Conservation (phyloP, 2,113 vertebrate genomes). For the Campylomormyrus tamandua region DNA sequence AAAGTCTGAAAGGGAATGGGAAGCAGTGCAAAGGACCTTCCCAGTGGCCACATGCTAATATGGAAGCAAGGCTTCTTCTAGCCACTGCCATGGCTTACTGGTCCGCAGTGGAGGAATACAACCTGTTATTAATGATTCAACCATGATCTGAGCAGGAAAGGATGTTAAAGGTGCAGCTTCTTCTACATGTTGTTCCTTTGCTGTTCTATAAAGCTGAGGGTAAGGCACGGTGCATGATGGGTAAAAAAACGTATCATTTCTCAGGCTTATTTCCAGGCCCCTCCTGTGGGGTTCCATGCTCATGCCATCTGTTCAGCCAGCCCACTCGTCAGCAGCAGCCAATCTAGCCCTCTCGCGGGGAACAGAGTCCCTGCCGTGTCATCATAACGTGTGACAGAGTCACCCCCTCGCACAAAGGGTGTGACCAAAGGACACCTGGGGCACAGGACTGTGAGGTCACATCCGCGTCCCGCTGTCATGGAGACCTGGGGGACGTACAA, state of each 20-base stretch:
- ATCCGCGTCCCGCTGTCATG: neutral
- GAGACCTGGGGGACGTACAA: neutral
- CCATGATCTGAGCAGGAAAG: neutral
- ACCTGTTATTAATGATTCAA: neutral
- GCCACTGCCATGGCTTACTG: neutral
- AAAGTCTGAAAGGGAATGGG: neutral
- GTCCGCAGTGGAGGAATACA: neutral
- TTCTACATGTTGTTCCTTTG: neutral
- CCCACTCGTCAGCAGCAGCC: slow-evolving; percentile 7
- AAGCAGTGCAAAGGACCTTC: neutral
- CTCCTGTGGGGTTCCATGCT: neutral
- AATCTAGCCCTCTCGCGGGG: neutral
- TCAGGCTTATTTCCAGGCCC: neutral
- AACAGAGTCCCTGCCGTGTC: neutral
- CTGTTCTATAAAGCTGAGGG: neutral
- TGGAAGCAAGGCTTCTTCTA: neutral
- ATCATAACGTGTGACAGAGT: neutral
- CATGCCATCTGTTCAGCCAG: neutral
- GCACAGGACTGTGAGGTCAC: neutral
- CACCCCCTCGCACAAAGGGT: neutral
- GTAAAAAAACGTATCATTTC: neutral
- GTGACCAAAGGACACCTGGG: neutral
- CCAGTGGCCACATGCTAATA: neutral
- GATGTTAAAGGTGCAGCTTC: neutral
- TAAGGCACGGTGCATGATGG: neutral